A percentile compares a stretch with the other conserved stretches of the same genome.
phyloP scores from a whole-genome alignment of 2,113 vertebrate species.

The Blennius ocellaris region DNA sequence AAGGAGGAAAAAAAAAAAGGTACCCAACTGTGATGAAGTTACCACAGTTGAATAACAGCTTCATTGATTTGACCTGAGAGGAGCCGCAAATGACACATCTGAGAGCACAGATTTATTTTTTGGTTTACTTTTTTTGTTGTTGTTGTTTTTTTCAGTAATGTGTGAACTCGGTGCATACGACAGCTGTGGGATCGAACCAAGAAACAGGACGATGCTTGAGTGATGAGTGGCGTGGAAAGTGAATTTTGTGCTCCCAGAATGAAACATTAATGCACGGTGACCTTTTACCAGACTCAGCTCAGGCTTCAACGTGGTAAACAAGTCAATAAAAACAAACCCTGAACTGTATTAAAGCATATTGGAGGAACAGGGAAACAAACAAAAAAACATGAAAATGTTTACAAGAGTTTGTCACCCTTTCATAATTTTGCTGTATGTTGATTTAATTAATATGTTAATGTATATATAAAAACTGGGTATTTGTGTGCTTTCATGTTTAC shows the following conservation, averaged over 20 bases:
- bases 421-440: background rate
- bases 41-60: background rate
- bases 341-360: background rate
- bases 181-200: slow-evolving; percentile 10
- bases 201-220: slow-evolving; percentile 11
- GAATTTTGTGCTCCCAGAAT: slow-evolving; percentile 23
- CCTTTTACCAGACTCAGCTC: slow-evolving; percentile 24
- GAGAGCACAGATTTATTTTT: background rate
- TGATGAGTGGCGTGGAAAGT: slow-evolving; percentile 3
- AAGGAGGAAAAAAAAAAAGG: background rate
- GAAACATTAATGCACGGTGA: slow-evolving; percentile 11
- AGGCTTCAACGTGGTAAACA: slow-evolving; percentile 39
- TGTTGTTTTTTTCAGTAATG: background rate
- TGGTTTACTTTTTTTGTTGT: background rate
- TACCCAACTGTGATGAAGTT: background rate
- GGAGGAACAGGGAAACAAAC: background rate
- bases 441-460: no score
- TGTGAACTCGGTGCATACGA: background rate
- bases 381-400: background rate
- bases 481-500: background rate
- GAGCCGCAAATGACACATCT: background rate
- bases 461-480: background rate
- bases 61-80: slow-evolving; percentile 14
- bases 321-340: slow-evolving; percentile 39
- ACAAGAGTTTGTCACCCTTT: background rate